Evolutionary conservation across 1,140 invertebrate species (phyloP), one percentile per base, ranked within the genome.

Genomic region (Vollenhovia emeryi): DNA sequence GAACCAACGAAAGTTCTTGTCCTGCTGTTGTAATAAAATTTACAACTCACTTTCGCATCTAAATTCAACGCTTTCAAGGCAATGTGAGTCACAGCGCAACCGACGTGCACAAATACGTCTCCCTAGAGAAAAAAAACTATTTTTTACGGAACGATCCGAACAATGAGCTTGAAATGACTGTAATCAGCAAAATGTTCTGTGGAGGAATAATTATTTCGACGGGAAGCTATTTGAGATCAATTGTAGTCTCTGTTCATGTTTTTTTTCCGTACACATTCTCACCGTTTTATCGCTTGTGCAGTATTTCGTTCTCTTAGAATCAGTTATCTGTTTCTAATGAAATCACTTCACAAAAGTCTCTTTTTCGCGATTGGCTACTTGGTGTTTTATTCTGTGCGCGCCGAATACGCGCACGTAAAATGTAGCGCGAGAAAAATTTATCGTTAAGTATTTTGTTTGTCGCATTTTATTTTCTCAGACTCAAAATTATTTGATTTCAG

Each of bases 131-230:
- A 69, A 30, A 69, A 6, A 50, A 48, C 43, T 11, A 64, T 21
- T 64, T 64, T 36, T 64, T 40, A 21, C n/a, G 45, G 5, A 71
- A 52, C 13, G 9, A 1, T 36, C 33, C 33, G 33, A 5, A 33
- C 4, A 36, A n/a, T n/a, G n/a, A n/a, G n/a, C 11, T 71, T 13
- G 18, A 71, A 27, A 68, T 33, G 43, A 52, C 9, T 5, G 18
- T 18, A 33, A 33, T 33, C 48, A 33, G 27, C n/a, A 2, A 71
- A 52, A 27, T 71, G n/a, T 33, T 15, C 5, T 21, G 27, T 50
- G 5, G 33, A 71, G 18, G 5, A 64, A 36, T 52, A 36, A 71
- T 71, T 71, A 21, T 71, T 71, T 71, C 13, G 64, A 48, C 15
- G 18, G 6, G 27, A 50, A 30, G 24, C n/a, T 9, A 33, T 71